These are phyloP conservation scores for Cryptus viduatorius DNA, from an alignment of 2,888 invertebrate genomes.

Conservation along the genomic window DNA sequence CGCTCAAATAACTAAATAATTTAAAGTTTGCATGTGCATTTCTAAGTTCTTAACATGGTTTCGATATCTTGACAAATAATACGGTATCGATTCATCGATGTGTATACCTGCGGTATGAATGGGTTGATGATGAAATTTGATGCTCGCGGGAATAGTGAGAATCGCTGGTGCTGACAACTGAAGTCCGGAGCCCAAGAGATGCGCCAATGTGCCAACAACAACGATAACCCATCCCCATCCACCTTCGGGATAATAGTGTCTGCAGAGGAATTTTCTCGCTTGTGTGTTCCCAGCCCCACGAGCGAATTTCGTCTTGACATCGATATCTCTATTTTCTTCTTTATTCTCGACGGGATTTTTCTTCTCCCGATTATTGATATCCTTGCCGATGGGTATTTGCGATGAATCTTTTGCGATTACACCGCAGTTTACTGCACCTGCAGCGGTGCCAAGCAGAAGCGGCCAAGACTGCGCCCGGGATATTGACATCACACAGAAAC, in stretches of 20 bases:
- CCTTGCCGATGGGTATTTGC: conserved; percentile 54
- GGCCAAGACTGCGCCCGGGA: conserved; percentile 86
- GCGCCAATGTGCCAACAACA: conserved; percentile 88
- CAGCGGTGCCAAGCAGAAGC: conserved; percentile 77
- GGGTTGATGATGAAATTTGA: conserved; percentile 79
- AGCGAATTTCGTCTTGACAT: conserved; percentile 9
- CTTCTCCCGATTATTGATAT: conserved; percentile 36
- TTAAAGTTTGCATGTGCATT: no score
- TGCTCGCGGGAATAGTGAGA: conserved; percentile 75
- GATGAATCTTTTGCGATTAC: conserved; percentile 37
- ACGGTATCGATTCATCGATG: not conserved
- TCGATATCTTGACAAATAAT: conserved; percentile 3
- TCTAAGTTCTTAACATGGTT: not conserved
- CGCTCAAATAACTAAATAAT: not conserved
- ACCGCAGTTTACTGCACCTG: conserved; percentile 59
- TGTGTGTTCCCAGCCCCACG: conserved; percentile 80
- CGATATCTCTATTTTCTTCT: conserved; percentile 24
- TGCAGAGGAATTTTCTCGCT: conserved; percentile 88
- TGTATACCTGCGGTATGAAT: conserved; percentile 78
- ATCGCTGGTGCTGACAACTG: conserved; percentile 87
- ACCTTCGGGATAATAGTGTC: conserved; percentile 94
- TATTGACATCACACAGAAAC: conserved; percentile 81
- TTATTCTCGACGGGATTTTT: conserved; percentile 7
- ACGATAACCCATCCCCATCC: conserved; percentile 95
- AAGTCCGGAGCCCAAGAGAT: conserved; percentile 91